Evolutionary conservation across 2,797 vertebrate genomes (phyloP), one percentile per base, ranked within the genome.

Genomic region (Bucorvus abyssinicus): DNA sequence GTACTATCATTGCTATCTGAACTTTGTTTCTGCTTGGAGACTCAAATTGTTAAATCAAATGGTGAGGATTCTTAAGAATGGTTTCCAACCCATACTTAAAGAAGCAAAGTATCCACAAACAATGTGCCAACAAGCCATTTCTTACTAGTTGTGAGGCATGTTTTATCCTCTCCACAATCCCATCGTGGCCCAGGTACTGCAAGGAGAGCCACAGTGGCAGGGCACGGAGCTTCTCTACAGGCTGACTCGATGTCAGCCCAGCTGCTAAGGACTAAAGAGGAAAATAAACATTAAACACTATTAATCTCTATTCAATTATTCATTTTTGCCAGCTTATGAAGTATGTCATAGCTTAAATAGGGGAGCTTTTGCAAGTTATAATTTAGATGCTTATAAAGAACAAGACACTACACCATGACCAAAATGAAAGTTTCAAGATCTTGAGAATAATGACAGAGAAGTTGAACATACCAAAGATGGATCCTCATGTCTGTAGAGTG

Each of bases 181-280:
- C 99, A 78, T 98, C 98, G 0, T 99, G 99, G 45, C 99, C 99
- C 17, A 99, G 98, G 95, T 99, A 98, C 97, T 99, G 99, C 96
- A 99, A 95, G 60, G 99, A 99, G 29, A 99, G 98, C 99, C 99
- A 99, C 52, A 99, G 98, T 2, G 99, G 99, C 85, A 99, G 97
- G 5, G 99, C 99, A 53, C 98, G 98, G 27, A 99, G 98, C 97
- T 99, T 99, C 93, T 99, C 99, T 38, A 98, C 98, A 0, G 99
- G 98, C 87, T 99, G 99, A 90, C 98, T 99, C 29, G 99, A 99
- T 2, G 98, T 99, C 93, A 99, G 97, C 75, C 99, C 99, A 7
- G 99, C 99, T 89, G 99, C 98, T 70, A 99, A 97, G 88, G 98
- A 99, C 99, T 99, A 73, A 86, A 57, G 86, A 67, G 44, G 29